These are phyloP conservation scores for Epizoanthus scotinus DNA, from an alignment of 92 coral and sea anemone species.

Conservation along the genomic window DNA sequence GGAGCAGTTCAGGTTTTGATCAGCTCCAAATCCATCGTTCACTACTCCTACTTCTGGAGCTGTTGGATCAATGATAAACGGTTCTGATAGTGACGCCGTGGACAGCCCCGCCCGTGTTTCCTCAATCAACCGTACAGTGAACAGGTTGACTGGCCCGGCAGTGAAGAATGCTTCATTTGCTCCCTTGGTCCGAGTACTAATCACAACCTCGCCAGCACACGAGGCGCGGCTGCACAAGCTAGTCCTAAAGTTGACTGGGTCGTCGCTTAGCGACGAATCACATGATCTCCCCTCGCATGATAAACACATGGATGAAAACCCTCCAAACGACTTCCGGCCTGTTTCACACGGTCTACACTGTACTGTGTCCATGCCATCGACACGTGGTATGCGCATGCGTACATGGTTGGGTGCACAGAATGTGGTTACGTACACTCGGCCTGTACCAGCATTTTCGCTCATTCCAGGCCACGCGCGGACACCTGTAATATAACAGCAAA, in stretches of 20 bases:
- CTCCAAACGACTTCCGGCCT: slow-evolving; percentile 83
- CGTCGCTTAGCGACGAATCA: slow-evolving; percentile 51
- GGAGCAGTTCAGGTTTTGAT: slow-evolving; percentile 82
- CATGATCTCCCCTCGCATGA: slow-evolving; percentile 62
- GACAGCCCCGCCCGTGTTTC: slow-evolving; percentile 76
- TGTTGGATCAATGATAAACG: slow-evolving; percentile 87
- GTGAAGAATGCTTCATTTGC: slow-evolving; percentile 74
- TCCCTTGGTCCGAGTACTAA: slow-evolving; percentile 61
- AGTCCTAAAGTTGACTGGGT: slow-evolving; percentile 69
- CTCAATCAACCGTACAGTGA: slow-evolving; percentile 70
- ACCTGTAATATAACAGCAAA: slow-evolving; percentile 10
- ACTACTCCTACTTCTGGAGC: slow-evolving; percentile 87
- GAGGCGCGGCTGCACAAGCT: slow-evolving; percentile 50
- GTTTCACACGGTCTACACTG: slow-evolving; percentile 77
- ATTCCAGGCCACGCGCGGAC: slow-evolving; percentile 84
- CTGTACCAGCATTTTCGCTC: slow-evolving; percentile 78
- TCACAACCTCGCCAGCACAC: slow-evolving; percentile 45
- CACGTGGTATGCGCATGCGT: slow-evolving; percentile 58
- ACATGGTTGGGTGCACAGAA: slow-evolving; percentile 76
- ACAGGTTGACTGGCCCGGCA: slow-evolving; percentile 72
- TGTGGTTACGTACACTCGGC: slow-evolving; percentile 80
- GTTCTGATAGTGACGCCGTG: slow-evolving; percentile 64
- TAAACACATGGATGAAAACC: slow-evolving; percentile 73
- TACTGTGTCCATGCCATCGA: slow-evolving; percentile 57
- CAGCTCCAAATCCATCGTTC: slow-evolving; percentile 94